Percentiles rank a stretch among this genome's conserved stretches.
Evolutionary conservation across 2,113 vertebrate genomes (phyloP).

Genomic region (Sitta europaea): DNA sequence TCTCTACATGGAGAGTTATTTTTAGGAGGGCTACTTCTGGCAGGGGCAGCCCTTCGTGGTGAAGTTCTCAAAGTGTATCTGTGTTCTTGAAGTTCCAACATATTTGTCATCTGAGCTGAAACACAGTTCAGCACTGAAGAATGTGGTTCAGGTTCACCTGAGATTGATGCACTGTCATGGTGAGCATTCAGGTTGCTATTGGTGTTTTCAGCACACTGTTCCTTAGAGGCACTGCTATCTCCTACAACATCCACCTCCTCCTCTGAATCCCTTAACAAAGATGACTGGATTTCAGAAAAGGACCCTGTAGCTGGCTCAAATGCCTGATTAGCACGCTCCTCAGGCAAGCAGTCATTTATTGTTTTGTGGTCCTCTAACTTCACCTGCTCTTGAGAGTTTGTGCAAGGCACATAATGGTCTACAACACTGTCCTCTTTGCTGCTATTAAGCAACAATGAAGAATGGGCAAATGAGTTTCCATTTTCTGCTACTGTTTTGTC

Average conservation of each 20-base stretch:
- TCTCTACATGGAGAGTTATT: constrained; percentile 84
- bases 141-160: constrained; percentile 82
- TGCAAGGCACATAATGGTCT: constrained; percentile 95
- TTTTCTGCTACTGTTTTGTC: constrained; percentile 80
- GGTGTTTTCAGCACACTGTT: constrained; percentile 76
- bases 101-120: constrained; percentile 74
- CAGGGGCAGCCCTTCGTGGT: constrained; percentile 81
- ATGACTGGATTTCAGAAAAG: constrained; percentile 81
- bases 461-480: constrained; percentile 70
- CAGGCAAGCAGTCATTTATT: constrained; percentile 72
- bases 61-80: constrained; percentile 95
- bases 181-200: constrained; percentile 60
- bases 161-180: constrained; percentile 76
- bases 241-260: constrained; percentile 91
- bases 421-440: constrained; percentile 80
- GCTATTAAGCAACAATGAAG: constrained; percentile 79
- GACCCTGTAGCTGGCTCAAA: constrained; percentile 71
- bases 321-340: constrained; percentile 65
- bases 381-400: constrained; percentile 82
- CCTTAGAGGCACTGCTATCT: constrained; percentile 82
- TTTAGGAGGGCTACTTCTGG: constrained; percentile 83
- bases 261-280: constrained; percentile 85
- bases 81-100: constrained; percentile 92
- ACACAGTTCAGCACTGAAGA: constrained; percentile 75
- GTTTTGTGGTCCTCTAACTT: constrained; percentile 78